Base-by-base conservation (phyloP, 2,888 invertebrate genomes). In the Monochamus alternatus region DNA sequence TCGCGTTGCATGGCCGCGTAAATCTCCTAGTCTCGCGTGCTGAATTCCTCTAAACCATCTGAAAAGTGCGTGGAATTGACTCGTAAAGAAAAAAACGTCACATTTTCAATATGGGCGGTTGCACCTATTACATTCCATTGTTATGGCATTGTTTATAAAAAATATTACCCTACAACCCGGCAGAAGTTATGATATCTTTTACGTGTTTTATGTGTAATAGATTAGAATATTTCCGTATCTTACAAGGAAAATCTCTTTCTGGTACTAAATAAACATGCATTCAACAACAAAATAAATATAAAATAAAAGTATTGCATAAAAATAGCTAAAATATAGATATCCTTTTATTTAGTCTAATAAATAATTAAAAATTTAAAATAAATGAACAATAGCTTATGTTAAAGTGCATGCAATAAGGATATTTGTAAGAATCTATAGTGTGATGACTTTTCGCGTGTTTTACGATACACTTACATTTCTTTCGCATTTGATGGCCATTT, bases 41-140 rank as follows among this genome's bases (percentile, higher is more conserved):
- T 77, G 71, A 69, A 78, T 75, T 79, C 85, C 83, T 84, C 85
- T 86, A 86, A 86, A 86, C 83, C 80, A 84, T 83, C 81, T 78
- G 77, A 81, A 82, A 83, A 82, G 85, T 85, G 85, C 86, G 85
- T 86, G 86, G 81, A 85, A 84, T 85, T 83, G 83, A 85, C 83
- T 83, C 85, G 85, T 86, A 86, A 86, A 85, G 84, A 84, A 84
- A 85, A 83, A 84, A 77, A 72, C 79, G 83, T 84, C 83, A 81
- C 82, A 83, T 83, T 66, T 82, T 82, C 82, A 78, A 84, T 81
- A 83, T 76, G 81, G 81, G 81, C n/a, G 81, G 82, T 81, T 81
- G 82, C 80, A 80, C 80, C 80, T 80, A 77, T 78, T 77, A 79
- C 76, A 73, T 76, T 64, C 77, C 74, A 76, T 77, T 80, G 75